Conservation (phyloP, 2,797 vertebrate genomes). For the Valencia hispanica region DNA sequence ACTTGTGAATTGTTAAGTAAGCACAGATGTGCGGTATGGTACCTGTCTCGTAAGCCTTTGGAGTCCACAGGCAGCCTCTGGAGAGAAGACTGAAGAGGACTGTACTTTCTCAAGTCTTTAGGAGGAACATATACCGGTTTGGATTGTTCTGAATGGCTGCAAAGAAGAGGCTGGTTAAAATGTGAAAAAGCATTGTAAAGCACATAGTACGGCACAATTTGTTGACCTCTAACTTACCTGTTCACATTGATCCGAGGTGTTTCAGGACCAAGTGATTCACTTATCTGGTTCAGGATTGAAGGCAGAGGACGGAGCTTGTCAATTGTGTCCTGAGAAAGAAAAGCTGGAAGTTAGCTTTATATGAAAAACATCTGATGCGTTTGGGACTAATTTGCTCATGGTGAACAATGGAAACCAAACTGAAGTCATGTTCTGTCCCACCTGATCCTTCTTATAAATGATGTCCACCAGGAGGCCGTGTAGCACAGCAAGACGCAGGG, state of each 20-base stretch:
- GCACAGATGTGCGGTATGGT: background rate
- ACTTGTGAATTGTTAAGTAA: background rate
- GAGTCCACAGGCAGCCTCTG: slow-evolving; percentile 75
- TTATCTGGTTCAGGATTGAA: slow-evolving; percentile 89
- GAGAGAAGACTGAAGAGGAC: slow-evolving; percentile 83
- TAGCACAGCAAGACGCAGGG: slow-evolving; percentile 89
- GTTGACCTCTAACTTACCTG: slow-evolving; percentile 51
- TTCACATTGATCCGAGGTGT: slow-evolving; percentile 70
- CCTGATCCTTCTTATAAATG: slow-evolving; percentile 86
- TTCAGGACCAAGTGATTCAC: slow-evolving; percentile 76
- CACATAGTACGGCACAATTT: background rate
- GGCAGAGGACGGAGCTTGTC: slow-evolving; percentile 90
- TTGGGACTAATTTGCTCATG: background rate
- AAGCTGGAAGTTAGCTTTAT: slow-evolving; percentile 25
- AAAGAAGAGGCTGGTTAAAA: slow-evolving; percentile 20
- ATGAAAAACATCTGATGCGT: background rate
- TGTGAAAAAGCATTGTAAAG: background rate
- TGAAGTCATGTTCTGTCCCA: slow-evolving; percentile 46
- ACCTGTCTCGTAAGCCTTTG: slow-evolving; percentile 60
- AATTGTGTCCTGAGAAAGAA: slow-evolving; percentile 76
- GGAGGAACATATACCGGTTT: slow-evolving; percentile 87
- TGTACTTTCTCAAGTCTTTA: slow-evolving; percentile 84
- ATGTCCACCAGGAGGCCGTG: slow-evolving; percentile 91
- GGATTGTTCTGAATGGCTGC: slow-evolving; percentile 61
- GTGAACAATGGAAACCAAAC: background rate